Percentiles rank a stretch among this genome's conserved stretches.
These are phyloP conservation scores for Pomacea canaliculata DNA, from an alignment of 2,888 invertebrate genomes.

Conservation along the genomic window DNA sequence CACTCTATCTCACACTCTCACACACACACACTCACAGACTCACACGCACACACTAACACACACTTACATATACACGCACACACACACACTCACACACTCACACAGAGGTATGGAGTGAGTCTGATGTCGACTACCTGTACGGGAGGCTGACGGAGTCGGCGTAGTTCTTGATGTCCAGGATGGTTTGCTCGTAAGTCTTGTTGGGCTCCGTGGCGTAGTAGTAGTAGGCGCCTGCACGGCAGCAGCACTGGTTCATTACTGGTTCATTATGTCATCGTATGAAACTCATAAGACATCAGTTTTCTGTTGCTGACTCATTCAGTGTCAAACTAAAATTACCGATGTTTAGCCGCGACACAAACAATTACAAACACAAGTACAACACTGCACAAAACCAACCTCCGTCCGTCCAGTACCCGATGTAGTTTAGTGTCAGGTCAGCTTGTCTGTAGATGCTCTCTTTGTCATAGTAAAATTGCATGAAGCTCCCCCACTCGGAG, in stretches of 20 bases:
- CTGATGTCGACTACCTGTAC: not conserved
- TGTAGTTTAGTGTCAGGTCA: constrained; percentile 33
- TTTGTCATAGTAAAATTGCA: constrained; percentile 31
- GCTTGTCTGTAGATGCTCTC: not conserved
- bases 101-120: not conserved
- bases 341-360: too few species aligned
- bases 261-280: too few species aligned
- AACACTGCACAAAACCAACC: constrained; percentile 11
- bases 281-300: too few species aligned
- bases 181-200: constrained; percentile 51
- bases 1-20: not conserved
- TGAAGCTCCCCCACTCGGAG: constrained; percentile 26
- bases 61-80: too few species aligned
- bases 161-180: constrained; percentile 41
- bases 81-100: not conserved
- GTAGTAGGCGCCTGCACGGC: constrained; percentile 53
- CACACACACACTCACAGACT: not conserved
- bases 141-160: not conserved
- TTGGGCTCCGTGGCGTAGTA: constrained; percentile 54
- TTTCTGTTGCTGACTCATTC: too few species aligned
- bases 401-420: constrained; percentile 41
- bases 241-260: too few species aligned
- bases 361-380: too few species aligned
- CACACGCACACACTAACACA: not conserved
- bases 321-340: too few species aligned